Conservation (phyloP, 1,140 invertebrate species). For the Himalopsyche phryganea region DNA sequence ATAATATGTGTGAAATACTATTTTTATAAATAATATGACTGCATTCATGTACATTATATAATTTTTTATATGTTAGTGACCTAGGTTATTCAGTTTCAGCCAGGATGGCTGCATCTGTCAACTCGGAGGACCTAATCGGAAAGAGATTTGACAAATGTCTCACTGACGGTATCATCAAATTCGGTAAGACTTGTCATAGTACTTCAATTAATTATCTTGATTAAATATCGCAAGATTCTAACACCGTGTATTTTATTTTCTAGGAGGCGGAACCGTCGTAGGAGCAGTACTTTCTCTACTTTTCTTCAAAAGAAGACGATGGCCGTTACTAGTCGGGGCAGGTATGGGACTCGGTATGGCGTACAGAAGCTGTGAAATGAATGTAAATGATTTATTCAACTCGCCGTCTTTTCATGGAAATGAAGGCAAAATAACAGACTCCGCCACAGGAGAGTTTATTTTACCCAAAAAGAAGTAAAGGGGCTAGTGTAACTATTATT, state of each 20-base stretch:
- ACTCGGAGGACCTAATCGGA: constrained; percentile 54
- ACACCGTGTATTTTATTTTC: constrained; percentile 32
- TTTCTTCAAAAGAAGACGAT: constrained; percentile 63
- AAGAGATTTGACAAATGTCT: constrained; percentile 59
- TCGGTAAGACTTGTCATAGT: constrained; percentile 44
- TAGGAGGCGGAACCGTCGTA: constrained; percentile 65
- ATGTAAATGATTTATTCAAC: constrained; percentile 49
- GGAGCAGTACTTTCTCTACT: constrained; percentile 67
- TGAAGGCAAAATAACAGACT: constrained; percentile 19
- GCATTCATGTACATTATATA: background rate
- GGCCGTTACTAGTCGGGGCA: constrained; percentile 67
- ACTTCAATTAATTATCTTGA: no score
- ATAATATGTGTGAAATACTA: background rate
- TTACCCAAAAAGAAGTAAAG: constrained; percentile 4
- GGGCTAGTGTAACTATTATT: no score
- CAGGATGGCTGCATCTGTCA: constrained; percentile 19
- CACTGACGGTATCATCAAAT: constrained; percentile 60
- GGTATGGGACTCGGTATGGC: constrained; percentile 74
- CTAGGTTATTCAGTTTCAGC: constrained; percentile 14
- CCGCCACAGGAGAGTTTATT: constrained; percentile 20
- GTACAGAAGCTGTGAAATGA: constrained; percentile 72
- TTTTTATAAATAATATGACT: background rate
- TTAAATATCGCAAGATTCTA: no score
- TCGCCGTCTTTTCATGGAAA: constrained; percentile 7
- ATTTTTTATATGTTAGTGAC: background rate